Conservation (phyloP, 2,797 vertebrate species). For the Myotis myotis region DNA sequence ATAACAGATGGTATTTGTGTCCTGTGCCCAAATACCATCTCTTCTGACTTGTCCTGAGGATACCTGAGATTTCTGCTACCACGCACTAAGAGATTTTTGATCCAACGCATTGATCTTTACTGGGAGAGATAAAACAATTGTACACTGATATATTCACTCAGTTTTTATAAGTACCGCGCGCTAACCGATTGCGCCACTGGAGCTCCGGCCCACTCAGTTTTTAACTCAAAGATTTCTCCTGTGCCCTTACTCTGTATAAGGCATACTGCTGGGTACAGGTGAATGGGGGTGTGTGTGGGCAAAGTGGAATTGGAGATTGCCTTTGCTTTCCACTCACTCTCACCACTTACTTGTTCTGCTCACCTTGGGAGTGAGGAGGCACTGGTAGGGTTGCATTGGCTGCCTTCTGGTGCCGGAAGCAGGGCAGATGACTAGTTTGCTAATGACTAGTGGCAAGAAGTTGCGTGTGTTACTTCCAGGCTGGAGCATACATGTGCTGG, state of each 20-base stretch:
- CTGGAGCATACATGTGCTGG: neutral
- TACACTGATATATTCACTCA: neutral
- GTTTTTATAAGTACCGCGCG: too few species aligned
- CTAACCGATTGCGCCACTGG: too few species aligned
- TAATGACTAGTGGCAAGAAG: neutral
- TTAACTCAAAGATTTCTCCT: neutral
- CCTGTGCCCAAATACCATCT: neutral
- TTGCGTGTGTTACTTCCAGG: neutral
- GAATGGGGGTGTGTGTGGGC: neutral
- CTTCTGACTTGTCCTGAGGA: neutral
- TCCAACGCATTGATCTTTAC: neutral
- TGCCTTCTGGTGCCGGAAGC: neutral
- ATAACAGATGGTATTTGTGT: neutral
- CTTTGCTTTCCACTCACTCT: neutral
- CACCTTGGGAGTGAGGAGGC: neutral
- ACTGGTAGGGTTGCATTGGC: neutral
- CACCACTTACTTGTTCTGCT: neutral
- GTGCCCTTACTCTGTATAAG: neutral
- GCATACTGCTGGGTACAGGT: neutral
- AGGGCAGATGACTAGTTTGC: neutral
- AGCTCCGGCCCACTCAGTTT: too few species aligned
- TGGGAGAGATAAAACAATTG: constrained; percentile 2
- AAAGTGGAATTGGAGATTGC: neutral
- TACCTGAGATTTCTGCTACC: neutral
- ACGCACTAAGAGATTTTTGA: neutral